Percentiles rank a stretch among this genome's conserved stretches.
Conservation (phyloP, 1,140 invertebrate genomes). For the Halyomorpha halys region DNA sequence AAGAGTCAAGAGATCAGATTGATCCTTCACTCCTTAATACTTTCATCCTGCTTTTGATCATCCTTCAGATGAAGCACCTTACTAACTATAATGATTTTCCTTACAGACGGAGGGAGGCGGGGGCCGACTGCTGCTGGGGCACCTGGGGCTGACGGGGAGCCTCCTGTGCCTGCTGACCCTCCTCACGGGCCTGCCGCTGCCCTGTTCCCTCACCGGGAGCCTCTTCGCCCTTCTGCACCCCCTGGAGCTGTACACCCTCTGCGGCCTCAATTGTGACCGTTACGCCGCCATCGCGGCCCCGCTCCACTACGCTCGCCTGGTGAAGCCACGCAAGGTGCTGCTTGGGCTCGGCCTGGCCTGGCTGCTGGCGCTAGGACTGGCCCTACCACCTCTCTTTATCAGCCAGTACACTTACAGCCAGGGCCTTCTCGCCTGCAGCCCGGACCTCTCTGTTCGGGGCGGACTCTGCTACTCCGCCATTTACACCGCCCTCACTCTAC, state of each 20-base stretch:
- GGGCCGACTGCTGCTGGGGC: conserved; percentile 57
- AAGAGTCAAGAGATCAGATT: no score
- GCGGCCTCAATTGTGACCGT: conserved; percentile 65
- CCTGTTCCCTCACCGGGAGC: conserved; percentile 51
- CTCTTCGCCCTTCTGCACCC: conserved; percentile 59
- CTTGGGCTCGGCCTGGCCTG: conserved; percentile 41
- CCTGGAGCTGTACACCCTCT: conserved; percentile 65
- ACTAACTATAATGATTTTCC: no score
- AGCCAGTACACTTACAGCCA: conserved; percentile 43
- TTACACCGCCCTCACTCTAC: conserved; percentile 52
- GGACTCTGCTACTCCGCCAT: conserved; percentile 49
- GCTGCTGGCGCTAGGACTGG: conserved; percentile 39
- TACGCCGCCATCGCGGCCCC: conserved; percentile 49
- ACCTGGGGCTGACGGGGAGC: conserved; percentile 56
- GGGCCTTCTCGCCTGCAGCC: conserved; percentile 49
- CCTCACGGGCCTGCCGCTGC: conserved; percentile 41
- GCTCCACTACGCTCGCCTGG: conserved; percentile 59
- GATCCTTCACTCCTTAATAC: no score
- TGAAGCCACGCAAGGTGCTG: conserved; percentile 51
- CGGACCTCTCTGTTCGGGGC: conserved; percentile 48
- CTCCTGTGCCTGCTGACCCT: conserved; percentile 51
- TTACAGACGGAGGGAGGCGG: conserved; percentile 49
- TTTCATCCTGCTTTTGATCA: no score
- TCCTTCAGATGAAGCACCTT: no score
- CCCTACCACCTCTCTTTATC: conserved; percentile 39